Percentiles rank a stretch among this genome's conserved stretches.
Evolutionary conservation across 2,113 vertebrate genomes (phyloP).

Genomic region (Ginglymostoma cirratum): DNA sequence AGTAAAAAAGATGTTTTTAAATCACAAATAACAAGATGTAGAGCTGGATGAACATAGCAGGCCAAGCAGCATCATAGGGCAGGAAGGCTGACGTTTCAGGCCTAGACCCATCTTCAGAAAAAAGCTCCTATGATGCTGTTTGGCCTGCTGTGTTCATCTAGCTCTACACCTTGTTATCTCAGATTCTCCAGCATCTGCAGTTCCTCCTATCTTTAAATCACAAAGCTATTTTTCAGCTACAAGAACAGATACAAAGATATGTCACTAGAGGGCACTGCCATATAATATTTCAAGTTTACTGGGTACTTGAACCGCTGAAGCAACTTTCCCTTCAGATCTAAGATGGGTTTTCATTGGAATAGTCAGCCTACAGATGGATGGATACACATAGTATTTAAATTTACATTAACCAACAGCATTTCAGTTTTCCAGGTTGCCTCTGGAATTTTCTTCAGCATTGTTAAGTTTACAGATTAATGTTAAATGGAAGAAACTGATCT

Average conservation of each 20-base stretch:
- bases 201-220: too few species aligned
- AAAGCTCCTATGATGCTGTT: too few species aligned
- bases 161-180: too few species aligned
- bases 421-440: neutral
- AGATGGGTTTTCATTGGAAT: neutral
- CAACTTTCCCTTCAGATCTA: neutral
- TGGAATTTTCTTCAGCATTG: neutral
- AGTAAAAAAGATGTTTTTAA: too few species aligned
- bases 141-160: too few species aligned
- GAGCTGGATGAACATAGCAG: too few species aligned
- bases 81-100: too few species aligned
- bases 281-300: neutral
- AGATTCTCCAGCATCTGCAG: too few species aligned
- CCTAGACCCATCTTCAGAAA: too few species aligned
- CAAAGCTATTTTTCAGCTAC: neutral
- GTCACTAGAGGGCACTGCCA: slow-evolving; percentile 26
- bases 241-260: neutral
- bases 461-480: neutral
- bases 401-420: neutral
- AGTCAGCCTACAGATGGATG: neutral
- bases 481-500: neutral
- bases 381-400: neutral
- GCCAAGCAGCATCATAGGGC: too few species aligned
- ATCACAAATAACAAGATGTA: too few species aligned
- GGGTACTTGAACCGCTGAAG: neutral